These are phyloP conservation scores for Anguilla obscura DNA, from an alignment of 2,797 vertebrate species.

Conservation along the genomic window DNA sequence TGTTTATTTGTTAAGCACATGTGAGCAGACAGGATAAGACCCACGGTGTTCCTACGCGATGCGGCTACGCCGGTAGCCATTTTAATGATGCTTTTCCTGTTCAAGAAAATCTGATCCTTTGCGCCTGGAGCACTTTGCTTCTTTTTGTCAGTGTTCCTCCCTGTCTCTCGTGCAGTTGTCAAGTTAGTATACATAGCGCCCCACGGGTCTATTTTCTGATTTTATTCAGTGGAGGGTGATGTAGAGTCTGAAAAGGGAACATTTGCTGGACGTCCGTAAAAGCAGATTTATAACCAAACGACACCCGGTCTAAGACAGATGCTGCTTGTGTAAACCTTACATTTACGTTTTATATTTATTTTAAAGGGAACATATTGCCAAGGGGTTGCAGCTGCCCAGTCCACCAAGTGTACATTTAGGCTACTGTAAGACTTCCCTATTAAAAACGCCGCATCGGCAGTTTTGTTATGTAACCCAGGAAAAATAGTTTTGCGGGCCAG, in stretches of 20 bases:
- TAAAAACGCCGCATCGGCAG: not conserved
- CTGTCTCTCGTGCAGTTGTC: not conserved
- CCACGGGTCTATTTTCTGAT: not conserved
- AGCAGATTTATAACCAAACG: not conserved
- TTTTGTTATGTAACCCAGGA: not conserved
- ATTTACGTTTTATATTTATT: not conserved
- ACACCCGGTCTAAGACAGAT: not conserved
- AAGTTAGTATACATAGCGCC: not conserved
- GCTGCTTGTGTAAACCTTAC: not conserved
- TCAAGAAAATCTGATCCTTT: conserved; percentile 58
- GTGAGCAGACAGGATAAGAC: conserved; percentile 40
- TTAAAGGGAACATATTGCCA: not conserved
- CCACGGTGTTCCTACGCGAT: conserved; percentile 40
- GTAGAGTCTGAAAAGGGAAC: not conserved
- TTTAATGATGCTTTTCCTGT: conserved; percentile 69
- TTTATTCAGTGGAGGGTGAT: conserved; percentile 8
- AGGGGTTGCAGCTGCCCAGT: not conserved
- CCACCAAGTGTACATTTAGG: not conserved
- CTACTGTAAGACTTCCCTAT: not conserved
- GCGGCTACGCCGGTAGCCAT: conserved; percentile 36
- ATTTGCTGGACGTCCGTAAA: not conserved
- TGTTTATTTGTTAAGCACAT: conserved; percentile 55
- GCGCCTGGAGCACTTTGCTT: conserved; percentile 57
- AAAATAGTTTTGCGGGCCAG: conserved; percentile 20
- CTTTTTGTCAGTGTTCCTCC: conserved; percentile 40